These are phyloP conservation scores for Drosophila glabriapex DNA, from an alignment of 2,888 invertebrate species.

Conservation along the genomic window DNA sequence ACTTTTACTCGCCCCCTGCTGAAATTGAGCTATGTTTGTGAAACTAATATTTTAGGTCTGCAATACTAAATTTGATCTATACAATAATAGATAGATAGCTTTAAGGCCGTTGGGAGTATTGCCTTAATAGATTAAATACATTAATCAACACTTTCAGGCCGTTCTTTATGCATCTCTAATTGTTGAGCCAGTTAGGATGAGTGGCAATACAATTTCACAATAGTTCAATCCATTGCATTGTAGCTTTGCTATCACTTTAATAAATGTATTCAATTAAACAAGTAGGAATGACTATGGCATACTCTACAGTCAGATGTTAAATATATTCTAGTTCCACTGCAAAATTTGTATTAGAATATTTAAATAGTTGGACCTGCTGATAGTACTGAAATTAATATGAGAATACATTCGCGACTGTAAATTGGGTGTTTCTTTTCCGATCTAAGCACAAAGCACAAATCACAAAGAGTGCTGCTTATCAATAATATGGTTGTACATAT, in stretches of 20 bases:
- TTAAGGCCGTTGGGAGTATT: neutral
- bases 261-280: neutral
- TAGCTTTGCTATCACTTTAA: neutral
- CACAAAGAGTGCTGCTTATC: too few relatives aligned
- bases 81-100: neutral
- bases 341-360: too few relatives aligned
- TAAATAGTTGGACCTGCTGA: too few relatives aligned
- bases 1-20: neutral
- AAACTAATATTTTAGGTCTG: constrained; percentile 14
- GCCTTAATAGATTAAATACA: neutral
- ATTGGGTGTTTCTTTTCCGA: too few relatives aligned
- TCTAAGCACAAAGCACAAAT: too few relatives aligned
- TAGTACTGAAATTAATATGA: too few relatives aligned
- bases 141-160: neutral
- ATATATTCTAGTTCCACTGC: neutral
- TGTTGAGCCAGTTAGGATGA: neutral
- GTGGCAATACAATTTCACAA: neutral
- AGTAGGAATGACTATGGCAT: neutral
- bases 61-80: neutral
- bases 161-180: neutral
- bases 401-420: too few relatives aligned
- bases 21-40: constrained; percentile 4
- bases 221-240: neutral
- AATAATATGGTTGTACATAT: too few relatives aligned
- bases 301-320: neutral